These are phyloP conservation scores for Formica selysi DNA, from an alignment of 1,140 invertebrate genomes.

Conservation along the genomic window DNA sequence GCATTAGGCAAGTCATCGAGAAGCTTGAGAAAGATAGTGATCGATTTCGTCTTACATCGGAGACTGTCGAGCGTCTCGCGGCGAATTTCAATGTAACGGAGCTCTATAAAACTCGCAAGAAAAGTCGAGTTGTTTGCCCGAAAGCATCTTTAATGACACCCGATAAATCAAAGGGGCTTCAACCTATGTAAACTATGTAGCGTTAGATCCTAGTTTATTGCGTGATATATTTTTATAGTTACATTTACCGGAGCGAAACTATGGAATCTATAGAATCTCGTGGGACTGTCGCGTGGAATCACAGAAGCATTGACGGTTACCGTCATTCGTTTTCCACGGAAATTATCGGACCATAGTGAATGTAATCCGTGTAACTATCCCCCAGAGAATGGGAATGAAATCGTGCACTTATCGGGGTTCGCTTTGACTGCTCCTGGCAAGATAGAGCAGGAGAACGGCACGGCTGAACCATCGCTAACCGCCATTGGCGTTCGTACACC, in stretches of 20 bases:
- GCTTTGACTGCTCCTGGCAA: constrained; percentile 52
- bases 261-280: constrained; percentile 30
- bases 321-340: constrained; percentile 75
- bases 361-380: constrained; percentile 81
- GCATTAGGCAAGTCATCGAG: constrained; percentile 51
- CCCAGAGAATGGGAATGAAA: constrained; percentile 78
- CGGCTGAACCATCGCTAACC: constrained; percentile 59
- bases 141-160: constrained; percentile 45
- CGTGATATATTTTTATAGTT: constrained; percentile 53
- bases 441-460: constrained; percentile 40
- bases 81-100: constrained; percentile 58
- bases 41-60: constrained; percentile 56
- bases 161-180: constrained; percentile 54
- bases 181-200: neutral
- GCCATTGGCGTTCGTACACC: constrained; percentile 51
- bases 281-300: constrained; percentile 37
- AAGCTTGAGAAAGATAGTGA: constrained; percentile 51
- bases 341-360: constrained; percentile 79
- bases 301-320: neutral
- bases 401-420: constrained; percentile 78
- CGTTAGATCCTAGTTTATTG: constrained; percentile 46
- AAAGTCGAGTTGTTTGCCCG: constrained; percentile 51
- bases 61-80: constrained; percentile 49
- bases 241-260: constrained; percentile 56
- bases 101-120: constrained; percentile 50